Evolutionary conservation across 2,113 vertebrate genomes (phyloP).

Genomic region (Uropsilus gracilis): DNA sequence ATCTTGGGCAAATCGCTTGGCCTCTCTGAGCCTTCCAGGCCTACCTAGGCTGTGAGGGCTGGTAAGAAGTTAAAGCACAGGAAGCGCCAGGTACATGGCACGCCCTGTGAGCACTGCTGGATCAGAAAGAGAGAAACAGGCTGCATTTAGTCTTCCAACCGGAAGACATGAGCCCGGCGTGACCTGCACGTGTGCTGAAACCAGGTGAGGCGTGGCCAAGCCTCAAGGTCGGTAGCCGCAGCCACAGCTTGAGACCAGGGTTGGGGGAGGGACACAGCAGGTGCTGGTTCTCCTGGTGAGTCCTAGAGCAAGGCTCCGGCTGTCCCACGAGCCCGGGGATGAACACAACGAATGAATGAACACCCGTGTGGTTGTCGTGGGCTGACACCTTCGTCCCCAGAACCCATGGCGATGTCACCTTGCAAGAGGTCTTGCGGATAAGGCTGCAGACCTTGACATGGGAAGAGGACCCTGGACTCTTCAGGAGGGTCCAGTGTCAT

Average conservation of each 20-base stretch:
- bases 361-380: not conserved
- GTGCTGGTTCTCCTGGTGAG: not conserved
- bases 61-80: not conserved
- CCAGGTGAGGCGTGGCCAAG: not conserved
- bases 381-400: not conserved
- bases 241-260: not conserved
- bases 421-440: not conserved
- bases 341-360: not conserved
- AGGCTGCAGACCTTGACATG: not conserved
- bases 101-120: not conserved
- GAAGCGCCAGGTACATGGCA: not conserved
- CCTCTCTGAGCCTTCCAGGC: not conserved
- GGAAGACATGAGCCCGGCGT: not conserved
- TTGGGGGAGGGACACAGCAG: not conserved
- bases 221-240: rapidly evolving
- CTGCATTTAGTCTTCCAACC: not conserved
- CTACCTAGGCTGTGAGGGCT: not conserved
- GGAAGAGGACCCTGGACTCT: not conserved
- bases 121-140: not conserved
- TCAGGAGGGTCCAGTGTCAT: too few species aligned
- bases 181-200: rapidly evolving
- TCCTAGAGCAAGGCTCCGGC: not conserved
- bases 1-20: not conserved
- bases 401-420: not conserved
- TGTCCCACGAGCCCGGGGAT: not conserved